These are phyloP conservation scores for Oegoconia quadripuncta DNA, from an alignment of 2,888 invertebrate species.

Conservation along the genomic window DNA sequence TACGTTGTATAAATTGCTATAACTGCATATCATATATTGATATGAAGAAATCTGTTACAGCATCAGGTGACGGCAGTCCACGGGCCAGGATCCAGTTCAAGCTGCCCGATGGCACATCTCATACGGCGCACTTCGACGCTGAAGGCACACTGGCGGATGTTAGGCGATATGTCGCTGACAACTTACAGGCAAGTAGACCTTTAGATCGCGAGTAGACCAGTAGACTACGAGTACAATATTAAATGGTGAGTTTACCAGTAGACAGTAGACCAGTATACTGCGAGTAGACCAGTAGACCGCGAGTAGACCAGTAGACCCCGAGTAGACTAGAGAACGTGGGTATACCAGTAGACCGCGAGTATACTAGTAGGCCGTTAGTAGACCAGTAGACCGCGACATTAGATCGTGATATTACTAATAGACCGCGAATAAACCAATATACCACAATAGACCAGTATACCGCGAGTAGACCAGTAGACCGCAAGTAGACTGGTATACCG, in stretches of 20 bases:
- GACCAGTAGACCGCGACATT: not conserved
- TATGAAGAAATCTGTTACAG: too few relatives aligned
- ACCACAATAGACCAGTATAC: constrained; percentile 3
- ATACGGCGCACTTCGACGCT: constrained; percentile 86
- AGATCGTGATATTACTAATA: not conserved
- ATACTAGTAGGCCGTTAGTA: not conserved
- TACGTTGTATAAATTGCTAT: too few relatives aligned
- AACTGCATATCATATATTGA: too few relatives aligned
- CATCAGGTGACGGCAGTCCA: constrained; percentile 40
- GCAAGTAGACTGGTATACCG: not conserved
- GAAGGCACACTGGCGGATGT: constrained; percentile 81
- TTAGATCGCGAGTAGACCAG: not conserved
- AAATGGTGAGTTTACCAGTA: too few relatives aligned
- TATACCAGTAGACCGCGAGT: not conserved
- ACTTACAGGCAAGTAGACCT: constrained; percentile 53
- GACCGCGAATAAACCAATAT: not conserved
- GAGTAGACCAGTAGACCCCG: not conserved
- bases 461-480: not conserved
- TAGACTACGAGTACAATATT: too few relatives aligned
- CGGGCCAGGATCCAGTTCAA: constrained; percentile 89
- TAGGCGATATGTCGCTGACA: constrained; percentile 71
- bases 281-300: not conserved
- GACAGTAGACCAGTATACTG: not conserved
- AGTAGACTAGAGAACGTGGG: not conserved
- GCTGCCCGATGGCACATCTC: constrained; percentile 88